phyloP scores from a whole-genome alignment of 2,888 invertebrate genomes.

The Caprella mutica region DNA sequence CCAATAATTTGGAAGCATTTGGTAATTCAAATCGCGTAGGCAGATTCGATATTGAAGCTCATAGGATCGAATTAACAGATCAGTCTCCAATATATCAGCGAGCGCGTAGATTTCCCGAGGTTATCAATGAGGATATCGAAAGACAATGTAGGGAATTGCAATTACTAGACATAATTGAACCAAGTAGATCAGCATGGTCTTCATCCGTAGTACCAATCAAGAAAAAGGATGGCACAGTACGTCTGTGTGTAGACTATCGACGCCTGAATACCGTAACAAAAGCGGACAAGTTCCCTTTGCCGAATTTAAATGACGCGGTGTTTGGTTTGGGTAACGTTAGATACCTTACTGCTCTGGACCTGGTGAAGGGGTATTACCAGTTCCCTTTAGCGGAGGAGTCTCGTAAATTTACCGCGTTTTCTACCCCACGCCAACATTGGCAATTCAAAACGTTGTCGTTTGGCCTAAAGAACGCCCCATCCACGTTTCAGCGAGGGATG shows the following conservation, averaged over 20 bases:
- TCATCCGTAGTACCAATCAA: not conserved
- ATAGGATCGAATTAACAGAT: too few relatives aligned
- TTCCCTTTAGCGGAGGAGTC: not conserved
- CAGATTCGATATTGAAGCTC: too few relatives aligned
- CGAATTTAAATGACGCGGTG: not conserved
- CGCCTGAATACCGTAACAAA: not conserved
- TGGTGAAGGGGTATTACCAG: not conserved
- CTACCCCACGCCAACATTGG: not conserved
- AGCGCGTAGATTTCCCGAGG: too few relatives aligned
- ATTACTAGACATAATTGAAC: too few relatives aligned
- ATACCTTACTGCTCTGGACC: constrained; percentile 2
- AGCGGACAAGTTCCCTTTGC: not conserved
- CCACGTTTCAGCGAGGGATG: not conserved
- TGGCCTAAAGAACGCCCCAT: not conserved
- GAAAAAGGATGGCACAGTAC: not conserved
- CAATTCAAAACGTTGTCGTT: not conserved
- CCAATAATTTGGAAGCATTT: too few relatives aligned
- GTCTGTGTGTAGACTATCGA: constrained; percentile 3
- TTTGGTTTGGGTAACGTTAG: constrained; percentile 4
- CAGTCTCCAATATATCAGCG: too few relatives aligned
- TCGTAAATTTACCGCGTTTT: not conserved
- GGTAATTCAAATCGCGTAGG: too few relatives aligned
- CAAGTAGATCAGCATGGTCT: too few relatives aligned
- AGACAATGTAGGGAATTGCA: too few relatives aligned
- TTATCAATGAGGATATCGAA: too few relatives aligned